Conservation (phyloP, 2,888 invertebrate genomes). For the Brachylomia viminalis region DNA sequence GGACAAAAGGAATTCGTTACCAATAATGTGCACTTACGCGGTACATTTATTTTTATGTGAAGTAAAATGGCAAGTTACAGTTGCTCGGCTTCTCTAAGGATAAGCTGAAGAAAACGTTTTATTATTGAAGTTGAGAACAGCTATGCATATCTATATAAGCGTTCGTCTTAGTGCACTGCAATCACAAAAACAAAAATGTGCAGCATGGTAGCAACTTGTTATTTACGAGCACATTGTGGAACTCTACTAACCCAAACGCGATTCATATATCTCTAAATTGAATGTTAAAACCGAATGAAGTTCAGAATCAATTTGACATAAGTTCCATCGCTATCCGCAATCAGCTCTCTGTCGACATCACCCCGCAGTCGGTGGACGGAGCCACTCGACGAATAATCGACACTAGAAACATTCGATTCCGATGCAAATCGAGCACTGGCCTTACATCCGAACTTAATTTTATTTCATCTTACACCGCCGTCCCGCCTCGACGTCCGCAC, state of each 20-base stretch:
- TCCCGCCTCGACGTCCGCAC: constrained; percentile 61
- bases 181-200: constrained; percentile 11
- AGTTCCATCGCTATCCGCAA: constrained; percentile 46
- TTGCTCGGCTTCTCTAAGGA: neutral
- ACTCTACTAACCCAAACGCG: neutral
- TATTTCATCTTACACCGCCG: constrained; percentile 66
- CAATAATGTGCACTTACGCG: constrained; percentile 47
- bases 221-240: neutral
- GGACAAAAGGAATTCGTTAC: constrained; percentile 32
- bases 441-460: constrained; percentile 68
- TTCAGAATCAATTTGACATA: constrained; percentile 57
- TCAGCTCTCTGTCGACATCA: constrained; percentile 34
- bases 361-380: constrained; percentile 35
- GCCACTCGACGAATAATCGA: constrained; percentile 60
- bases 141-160: constrained; percentile 40
- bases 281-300: constrained; percentile 22
- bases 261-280: constrained; percentile 18
- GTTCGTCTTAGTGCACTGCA: constrained; percentile 18
- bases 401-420: constrained; percentile 71
- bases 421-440: constrained; percentile 70
- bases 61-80: constrained; percentile 21
- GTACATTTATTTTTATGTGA: constrained; percentile 30
- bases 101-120: constrained; percentile 40
- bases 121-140: constrained; percentile 43
- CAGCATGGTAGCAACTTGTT: neutral